Evolutionary conservation across 2,113 vertebrate species (phyloP), one percentile per base, ranked within the genome.

Genomic region (Podocnemis expansa): DNA sequence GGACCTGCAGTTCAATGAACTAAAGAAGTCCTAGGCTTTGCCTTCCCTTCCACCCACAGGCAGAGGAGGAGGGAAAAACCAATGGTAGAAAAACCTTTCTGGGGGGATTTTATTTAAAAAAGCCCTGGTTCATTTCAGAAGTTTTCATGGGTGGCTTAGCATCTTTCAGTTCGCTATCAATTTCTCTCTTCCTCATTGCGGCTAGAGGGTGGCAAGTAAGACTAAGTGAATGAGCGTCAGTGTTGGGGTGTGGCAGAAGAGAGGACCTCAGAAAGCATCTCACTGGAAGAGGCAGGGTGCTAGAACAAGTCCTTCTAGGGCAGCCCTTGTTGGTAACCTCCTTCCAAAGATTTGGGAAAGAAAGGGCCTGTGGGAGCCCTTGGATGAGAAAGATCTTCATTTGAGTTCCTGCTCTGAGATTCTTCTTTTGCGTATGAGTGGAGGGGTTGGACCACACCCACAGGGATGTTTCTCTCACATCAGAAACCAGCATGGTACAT

Each of bases 11-110:
- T 92, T 38, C 78, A 87, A 63, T 0, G 3, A 87, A 92, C 95
- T 1, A 89, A 90, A 75, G 91, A 94, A 93, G 93, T 93, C 94
- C 94, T 51, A 85, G 80, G 87, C 0, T 3, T 52, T 75, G 89
- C 96, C 96, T 87, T 78, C 82, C 95, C 93, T 97, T 97, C 94
- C 88, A 45, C 89, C n/a, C 38, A 78, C 60, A 76, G 83, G 52
- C 0, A 1, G 88, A 91, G 91, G 89, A 80, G 89, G 85, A 89
- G 85, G 88, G 87, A 83, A 93, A 93, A 91, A 41, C 70, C 92
- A 90, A 41, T 0, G 0, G 75, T 89, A 0, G 8, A 82, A 85
- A 95, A 95, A 41, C 10, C 60, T 87, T 78, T 0, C 2, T 2
- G 3, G 12, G 21, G 25, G 38, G 54, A 92, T 84, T 70, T 63